Base-by-base conservation (phyloP, 1,140 invertebrate species). In the Drosophila insularis region DNA sequence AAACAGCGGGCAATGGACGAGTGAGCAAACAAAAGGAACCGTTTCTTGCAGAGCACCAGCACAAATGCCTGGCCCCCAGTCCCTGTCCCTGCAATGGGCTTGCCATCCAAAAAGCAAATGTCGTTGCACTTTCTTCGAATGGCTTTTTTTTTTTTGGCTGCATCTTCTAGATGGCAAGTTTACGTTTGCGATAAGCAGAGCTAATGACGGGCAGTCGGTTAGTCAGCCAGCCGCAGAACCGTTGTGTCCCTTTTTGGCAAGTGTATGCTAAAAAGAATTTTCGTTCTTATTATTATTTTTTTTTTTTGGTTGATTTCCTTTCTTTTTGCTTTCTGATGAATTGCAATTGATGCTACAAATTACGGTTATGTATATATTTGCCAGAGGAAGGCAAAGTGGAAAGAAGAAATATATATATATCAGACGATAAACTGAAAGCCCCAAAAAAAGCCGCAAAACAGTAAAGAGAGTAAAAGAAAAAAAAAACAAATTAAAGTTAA, bases 341-440 rank as follows among this genome's bases (percentile, higher is more conserved):
- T 74, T 79, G 82, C 74, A 80, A 87, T 75, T 74, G 81, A 58
- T 81, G 75, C 82, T 87, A 74, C 68, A 87, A 86, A 86, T 86
- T 82, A 86, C 82, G 63, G 82, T 79, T 86, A 75, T 82, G 79
- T 82, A 86, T 68, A 81, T 63, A 73, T 62, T 50, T 50, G 19
- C 31, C 37, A 68, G 66, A 54, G 67, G 63, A 55, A 75, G 46
- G 32, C 8, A 46, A 46, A 46, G 43, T 3, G 17, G 4, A 39
- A 17, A 43, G 14, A 87, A 86, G 23, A 23, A 4, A 27, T 27
- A 27, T 6, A 27, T 6, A 6, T 27, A 86, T 71, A 82, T 69
- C 71, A 86, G 77, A 71, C 82, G 79, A 76, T 87, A 86, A 86
- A 86, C 87, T 86, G 79, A 81, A 87, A 86, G 67, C 85, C 85